Evolutionary conservation across 2,888 invertebrate genomes (phyloP), one percentile per base, ranked within the genome.

Genomic region (Sarcophaga variegata): DNA sequence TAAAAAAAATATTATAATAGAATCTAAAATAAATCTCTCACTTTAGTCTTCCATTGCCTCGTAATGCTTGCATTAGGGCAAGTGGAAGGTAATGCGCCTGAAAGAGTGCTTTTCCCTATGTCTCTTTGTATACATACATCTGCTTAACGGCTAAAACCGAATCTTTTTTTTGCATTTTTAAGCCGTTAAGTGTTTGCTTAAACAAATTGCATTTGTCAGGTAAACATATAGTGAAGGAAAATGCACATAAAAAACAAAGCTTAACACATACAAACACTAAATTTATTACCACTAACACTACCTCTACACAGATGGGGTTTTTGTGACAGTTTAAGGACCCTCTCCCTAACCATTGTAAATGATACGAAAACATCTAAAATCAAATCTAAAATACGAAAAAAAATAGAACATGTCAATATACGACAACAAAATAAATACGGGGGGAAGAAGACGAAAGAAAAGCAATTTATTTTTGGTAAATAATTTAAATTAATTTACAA

Each of bases 121-220:
- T 78, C 54, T 54, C 17, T 54, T 76, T 71, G 76, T 54, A 54
- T 54, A 54, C 17, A 14, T 54, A 81, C 70, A 49, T 77, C 49
- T 76, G 77, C 84, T 85, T 76, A 85, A 66, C 59, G 80, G 77
- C 77, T 84, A 79, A 79, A 83, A 75, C 75, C 70, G 78, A 70
- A 84, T 81, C 78, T 37, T 37, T 37, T 37, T 37, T 87, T 87
- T 84, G 81, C 79, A 87, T 87, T 84, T 84, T 87, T 87, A 87
- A 87, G 84, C 87, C 81, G 87, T 75, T 84, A 84, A 87, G 87
- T 87, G 87, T 87, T 87, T 84, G 79, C 84, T 87, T 79, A 81
- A 84, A 84, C 81, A 84, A 87, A 87, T 87, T 87, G 87, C 87
- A 84, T 84, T 87, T 87, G 81, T 59, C 79, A 84, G 81, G 70